Evolutionary conservation across 2,113 vertebrate species (phyloP).

Genomic region (Apteryx owenii): DNA sequence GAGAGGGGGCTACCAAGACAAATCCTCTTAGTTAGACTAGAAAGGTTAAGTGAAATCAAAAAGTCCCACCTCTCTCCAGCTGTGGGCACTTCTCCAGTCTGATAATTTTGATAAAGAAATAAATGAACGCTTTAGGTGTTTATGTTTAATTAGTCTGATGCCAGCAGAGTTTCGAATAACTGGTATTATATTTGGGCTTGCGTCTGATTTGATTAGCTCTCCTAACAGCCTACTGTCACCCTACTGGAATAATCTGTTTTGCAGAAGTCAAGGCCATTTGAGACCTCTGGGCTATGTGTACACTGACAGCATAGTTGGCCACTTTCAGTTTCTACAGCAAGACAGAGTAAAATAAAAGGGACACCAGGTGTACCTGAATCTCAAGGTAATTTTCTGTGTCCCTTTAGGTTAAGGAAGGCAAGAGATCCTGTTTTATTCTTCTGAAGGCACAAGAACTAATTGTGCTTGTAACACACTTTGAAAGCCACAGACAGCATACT

Average conservation of each 20-base stretch:
- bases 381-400: not conserved
- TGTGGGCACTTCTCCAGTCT: slow-evolving; percentile 32
- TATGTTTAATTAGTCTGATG: slow-evolving; percentile 44
- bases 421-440: not conserved
- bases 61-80: slow-evolving; percentile 60
- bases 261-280: slow-evolving; percentile 49
- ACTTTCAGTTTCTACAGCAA: slow-evolving; percentile 30
- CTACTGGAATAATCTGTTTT: slow-evolving; percentile 48
- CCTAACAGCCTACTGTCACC: slow-evolving; percentile 2
- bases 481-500: not conserved
- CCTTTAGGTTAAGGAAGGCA: slow-evolving; percentile 3
- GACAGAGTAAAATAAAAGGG: not conserved
- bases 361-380: not conserved
- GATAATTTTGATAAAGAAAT: slow-evolving; percentile 56
- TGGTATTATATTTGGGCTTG: slow-evolving; percentile 18
- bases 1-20: slow-evolving; percentile 53
- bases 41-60: slow-evolving; percentile 69
- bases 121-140: slow-evolving; percentile 63
- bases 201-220: slow-evolving; percentile 50
- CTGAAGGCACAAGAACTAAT: not conserved
- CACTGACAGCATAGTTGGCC: not conserved
- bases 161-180: slow-evolving; percentile 46
- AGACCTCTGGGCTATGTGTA: not conserved
- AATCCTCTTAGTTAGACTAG: slow-evolving; percentile 55
- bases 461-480: not conserved